Conservation (phyloP, 2,888 invertebrate species). For the Nasonovia ribisnigri region DNA sequence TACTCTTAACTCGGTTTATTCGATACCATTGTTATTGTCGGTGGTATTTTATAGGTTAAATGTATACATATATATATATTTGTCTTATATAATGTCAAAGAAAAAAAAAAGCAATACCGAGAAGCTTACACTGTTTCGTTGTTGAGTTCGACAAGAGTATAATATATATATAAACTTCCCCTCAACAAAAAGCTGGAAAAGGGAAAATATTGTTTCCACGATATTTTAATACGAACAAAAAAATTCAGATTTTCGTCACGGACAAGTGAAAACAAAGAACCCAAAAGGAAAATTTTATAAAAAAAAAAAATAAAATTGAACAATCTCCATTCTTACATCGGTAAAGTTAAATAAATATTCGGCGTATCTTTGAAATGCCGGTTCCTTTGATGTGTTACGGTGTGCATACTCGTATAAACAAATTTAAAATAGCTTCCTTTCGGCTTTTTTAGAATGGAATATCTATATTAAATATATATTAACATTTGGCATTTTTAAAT, state of each 20-base stretch:
- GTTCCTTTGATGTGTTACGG: not conserved
- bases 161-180: not conserved
- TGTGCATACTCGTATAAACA: not conserved
- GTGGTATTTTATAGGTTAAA: not conserved
- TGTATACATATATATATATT: not conserved
- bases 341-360: not conserved
- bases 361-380: not conserved
- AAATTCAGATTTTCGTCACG: not conserved
- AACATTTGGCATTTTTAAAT: not conserved
- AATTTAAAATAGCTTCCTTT: not conserved
- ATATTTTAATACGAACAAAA: not conserved
- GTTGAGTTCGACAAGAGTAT: not conserved
- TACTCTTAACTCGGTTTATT: conserved; percentile 13
- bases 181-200: not conserved
- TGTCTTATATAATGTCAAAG: not conserved
- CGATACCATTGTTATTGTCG: not conserved
- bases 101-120: not conserved
- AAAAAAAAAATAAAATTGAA: conserved; percentile 12
- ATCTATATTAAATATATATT: not conserved
- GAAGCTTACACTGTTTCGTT: not conserved
- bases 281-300: not conserved
- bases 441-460: not conserved
- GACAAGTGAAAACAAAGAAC: not conserved
- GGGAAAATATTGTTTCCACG: not conserved
- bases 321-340: not conserved